A percentile compares a stretch with the other conserved stretches of the same genome.
Conservation (phyloP, 2,888 invertebrate genomes). For the Himalopsyche tibetana region DNA sequence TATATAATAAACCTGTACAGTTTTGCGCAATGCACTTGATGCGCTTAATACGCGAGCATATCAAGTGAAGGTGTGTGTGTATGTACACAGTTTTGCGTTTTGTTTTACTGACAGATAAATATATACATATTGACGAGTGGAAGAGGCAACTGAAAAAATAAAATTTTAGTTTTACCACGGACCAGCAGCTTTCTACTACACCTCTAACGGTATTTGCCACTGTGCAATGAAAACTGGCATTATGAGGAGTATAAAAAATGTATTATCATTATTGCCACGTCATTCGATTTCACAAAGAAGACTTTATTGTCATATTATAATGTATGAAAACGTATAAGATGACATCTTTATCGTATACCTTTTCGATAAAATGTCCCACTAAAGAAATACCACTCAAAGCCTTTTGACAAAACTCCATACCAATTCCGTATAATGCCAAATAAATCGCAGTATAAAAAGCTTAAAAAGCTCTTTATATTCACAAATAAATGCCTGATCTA, state of each 20-base stretch:
- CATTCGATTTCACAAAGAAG: constrained; percentile 58
- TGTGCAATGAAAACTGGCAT: too few species aligned
- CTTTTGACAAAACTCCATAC: constrained; percentile 63
- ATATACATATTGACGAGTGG: too few species aligned
- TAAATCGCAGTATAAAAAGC: constrained; percentile 65
- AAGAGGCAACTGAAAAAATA: too few species aligned
- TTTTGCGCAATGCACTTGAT: too few species aligned
- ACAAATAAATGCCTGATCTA: constrained; percentile 64
- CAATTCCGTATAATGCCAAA: constrained; percentile 64
- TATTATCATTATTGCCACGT: constrained; percentile 41
- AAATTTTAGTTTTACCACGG: too few species aligned
- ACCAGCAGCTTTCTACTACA: too few species aligned
- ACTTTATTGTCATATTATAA: constrained; percentile 56
- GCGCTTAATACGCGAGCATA: too few species aligned
- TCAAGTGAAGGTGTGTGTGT: too few species aligned
- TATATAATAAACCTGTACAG: too few species aligned
- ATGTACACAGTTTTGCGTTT: too few species aligned
- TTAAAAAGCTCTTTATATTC: constrained; percentile 62
- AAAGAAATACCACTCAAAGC: constrained; percentile 59
- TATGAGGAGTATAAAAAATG: neutral
- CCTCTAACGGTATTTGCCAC: too few species aligned
- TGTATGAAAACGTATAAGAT: constrained; percentile 57
- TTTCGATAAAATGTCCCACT: constrained; percentile 52
- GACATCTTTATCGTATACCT: constrained; percentile 64
- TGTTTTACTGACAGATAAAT: too few species aligned